phyloP scores from a whole-genome alignment of 2,888 invertebrate genomes.

The Strigamia maritima region DNA sequence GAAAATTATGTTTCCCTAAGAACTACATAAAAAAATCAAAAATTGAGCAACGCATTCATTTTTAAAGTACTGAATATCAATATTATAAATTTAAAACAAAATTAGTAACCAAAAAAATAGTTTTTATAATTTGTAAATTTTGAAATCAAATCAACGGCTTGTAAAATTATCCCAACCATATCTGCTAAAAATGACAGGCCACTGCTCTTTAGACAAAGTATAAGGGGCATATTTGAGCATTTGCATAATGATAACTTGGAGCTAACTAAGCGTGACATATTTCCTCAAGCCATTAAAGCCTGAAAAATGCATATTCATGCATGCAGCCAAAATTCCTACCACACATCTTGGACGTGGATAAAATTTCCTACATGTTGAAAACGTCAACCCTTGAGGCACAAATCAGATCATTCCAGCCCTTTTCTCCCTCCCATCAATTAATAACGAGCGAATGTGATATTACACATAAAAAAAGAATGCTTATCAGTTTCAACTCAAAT shows the following conservation, averaged over 20 bases:
- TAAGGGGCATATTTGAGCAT: background rate
- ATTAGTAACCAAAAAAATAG: background rate
- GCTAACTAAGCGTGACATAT: slow-evolving; percentile 4
- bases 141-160: background rate
- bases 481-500: background rate
- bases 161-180: background rate
- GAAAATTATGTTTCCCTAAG: no score
- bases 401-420: background rate
- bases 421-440: background rate
- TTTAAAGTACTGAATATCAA: background rate
- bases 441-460: background rate
- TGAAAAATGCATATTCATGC: slow-evolving; percentile 4
- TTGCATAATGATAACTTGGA: slow-evolving; percentile 4
- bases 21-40: no score
- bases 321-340: background rate
- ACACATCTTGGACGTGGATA: background rate
- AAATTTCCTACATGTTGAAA: background rate
- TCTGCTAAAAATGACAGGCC: slow-evolving; percentile 4
- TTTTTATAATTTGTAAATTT: background rate
- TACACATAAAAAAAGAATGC: background rate
- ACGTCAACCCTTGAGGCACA: background rate
- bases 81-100: background rate
- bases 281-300: slow-evolving; percentile 4
- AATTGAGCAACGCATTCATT: no score
- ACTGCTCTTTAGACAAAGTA: background rate